These are phyloP conservation scores for Cerastis rubricosa DNA, from an alignment of 2,888 invertebrate genomes.

Conservation along the genomic window DNA sequence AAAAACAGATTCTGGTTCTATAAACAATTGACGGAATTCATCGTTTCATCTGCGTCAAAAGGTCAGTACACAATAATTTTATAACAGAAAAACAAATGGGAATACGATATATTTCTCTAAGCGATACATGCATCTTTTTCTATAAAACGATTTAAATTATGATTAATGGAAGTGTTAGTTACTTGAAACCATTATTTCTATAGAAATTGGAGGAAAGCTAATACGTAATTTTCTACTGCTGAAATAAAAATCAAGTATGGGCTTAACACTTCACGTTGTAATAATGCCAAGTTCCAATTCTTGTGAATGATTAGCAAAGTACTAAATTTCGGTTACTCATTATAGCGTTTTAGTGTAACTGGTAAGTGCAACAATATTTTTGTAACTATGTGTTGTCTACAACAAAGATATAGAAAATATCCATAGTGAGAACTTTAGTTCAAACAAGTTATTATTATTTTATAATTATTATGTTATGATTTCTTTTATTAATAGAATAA, in stretches of 20 bases:
- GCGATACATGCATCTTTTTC: background rate
- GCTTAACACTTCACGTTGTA: background rate
- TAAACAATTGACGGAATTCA: slow-evolving; percentile 34
- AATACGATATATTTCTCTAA: background rate
- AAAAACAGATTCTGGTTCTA: slow-evolving; percentile 4
- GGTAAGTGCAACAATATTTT: slow-evolving; percentile 39
- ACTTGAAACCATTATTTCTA: background rate
- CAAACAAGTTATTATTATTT: background rate
- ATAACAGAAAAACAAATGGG: background rate
- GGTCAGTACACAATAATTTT: slow-evolving; percentile 46
- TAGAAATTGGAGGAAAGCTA: background rate
- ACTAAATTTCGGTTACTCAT: slow-evolving; percentile 9
- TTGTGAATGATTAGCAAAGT: slow-evolving; percentile 2
- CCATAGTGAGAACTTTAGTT: background rate
- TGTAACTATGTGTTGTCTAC: background rate
- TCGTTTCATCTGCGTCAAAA: slow-evolving; percentile 43
- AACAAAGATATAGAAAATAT: background rate
- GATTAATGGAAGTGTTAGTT: background rate
- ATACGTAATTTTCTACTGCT: slow-evolving; percentile 7
- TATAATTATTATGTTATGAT: background rate
- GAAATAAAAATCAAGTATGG: background rate
- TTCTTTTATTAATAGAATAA: background rate
- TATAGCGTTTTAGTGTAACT: slow-evolving; percentile 37
- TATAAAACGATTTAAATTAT: too few species aligned
- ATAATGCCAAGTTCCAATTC: slow-evolving; percentile 5